A percentile compares a stretch with the other conserved stretches of the same genome.
These are phyloP conservation scores for Panopea generosa DNA, from an alignment of 2,888 invertebrate species.

Conservation along the genomic window DNA sequence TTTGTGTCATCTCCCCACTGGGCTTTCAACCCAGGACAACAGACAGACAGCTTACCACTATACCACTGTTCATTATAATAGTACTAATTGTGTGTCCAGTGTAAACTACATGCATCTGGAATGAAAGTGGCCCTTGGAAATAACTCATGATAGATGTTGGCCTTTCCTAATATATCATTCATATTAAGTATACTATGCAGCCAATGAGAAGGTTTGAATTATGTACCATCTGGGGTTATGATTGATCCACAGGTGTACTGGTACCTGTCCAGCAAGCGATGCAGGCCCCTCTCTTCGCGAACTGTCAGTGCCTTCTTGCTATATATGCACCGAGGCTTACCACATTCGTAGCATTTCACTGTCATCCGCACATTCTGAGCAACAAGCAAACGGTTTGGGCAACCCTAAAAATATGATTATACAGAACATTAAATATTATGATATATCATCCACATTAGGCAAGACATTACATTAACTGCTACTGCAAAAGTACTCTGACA, in stretches of 20 bases:
- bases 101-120: conserved; percentile 3
- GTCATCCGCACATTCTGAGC: conserved; percentile 43
- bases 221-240: conserved; percentile 43
- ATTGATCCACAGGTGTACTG: conserved; percentile 38
- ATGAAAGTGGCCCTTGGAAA: conserved; percentile 8
- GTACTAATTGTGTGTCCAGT: conserved; percentile 13
- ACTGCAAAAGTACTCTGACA: conserved; percentile 5
- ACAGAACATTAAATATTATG: neutral
- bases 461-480: conserved; percentile 3
- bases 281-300: conserved; percentile 31
- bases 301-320: conserved; percentile 35
- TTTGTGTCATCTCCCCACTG: conserved; percentile 14
- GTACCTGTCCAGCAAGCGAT: conserved; percentile 32
- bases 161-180: conserved; percentile 6
- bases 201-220: neutral
- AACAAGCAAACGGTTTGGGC: conserved; percentile 21
- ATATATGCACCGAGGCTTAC: conserved; percentile 50
- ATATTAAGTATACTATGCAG: conserved; percentile 4
- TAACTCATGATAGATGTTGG: conserved; percentile 8
- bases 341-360: conserved; percentile 39
- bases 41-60: conserved; percentile 15
- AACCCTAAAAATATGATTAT: conserved; percentile 25
- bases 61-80: conserved; percentile 10
- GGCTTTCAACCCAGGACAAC: conserved; percentile 20
- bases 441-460: conserved; percentile 10